Conservation (phyloP, 1,140 invertebrate genomes). For the Ladona fulva region DNA sequence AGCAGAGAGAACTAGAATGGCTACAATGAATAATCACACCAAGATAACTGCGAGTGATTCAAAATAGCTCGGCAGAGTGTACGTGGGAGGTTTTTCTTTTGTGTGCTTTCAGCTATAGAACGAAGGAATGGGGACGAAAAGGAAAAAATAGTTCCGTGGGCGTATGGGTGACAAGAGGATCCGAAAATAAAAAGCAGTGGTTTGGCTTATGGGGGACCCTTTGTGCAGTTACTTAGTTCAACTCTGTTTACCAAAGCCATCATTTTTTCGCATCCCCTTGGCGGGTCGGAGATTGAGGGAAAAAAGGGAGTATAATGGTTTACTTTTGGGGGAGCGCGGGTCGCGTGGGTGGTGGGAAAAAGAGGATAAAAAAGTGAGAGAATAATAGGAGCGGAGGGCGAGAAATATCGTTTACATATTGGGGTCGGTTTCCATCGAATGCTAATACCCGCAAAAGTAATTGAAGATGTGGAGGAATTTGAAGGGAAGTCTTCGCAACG, state of each 20-base stretch:
- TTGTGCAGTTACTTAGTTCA: not conserved
- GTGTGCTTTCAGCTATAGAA: too few relatives aligned
- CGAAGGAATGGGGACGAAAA: too few relatives aligned
- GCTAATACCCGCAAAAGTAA: not conserved
- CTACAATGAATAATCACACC: too few relatives aligned
- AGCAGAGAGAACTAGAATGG: too few relatives aligned
- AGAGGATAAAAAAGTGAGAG: not conserved
- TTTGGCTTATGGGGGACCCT: not conserved
- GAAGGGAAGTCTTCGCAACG: too few relatives aligned
- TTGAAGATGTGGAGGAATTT: not conserved
- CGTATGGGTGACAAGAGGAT: too few relatives aligned
- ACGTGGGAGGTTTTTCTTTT: too few relatives aligned
- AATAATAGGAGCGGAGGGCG: not conserved
- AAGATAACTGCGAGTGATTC: too few relatives aligned
- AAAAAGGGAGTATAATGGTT: not conserved
- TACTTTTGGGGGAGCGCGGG: too few relatives aligned
- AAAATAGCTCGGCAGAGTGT: too few relatives aligned
- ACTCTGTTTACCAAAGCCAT: conserved; percentile 1
- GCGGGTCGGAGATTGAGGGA: not conserved
- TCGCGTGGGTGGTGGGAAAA: not conserved
- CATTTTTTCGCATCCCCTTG: not conserved
- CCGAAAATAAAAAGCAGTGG: too few relatives aligned
- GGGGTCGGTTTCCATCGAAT: not conserved
- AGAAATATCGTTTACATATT: not conserved
- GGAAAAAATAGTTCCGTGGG: too few relatives aligned